Conservation (phyloP, 2,113 vertebrate species). For the Galbula dea region DNA sequence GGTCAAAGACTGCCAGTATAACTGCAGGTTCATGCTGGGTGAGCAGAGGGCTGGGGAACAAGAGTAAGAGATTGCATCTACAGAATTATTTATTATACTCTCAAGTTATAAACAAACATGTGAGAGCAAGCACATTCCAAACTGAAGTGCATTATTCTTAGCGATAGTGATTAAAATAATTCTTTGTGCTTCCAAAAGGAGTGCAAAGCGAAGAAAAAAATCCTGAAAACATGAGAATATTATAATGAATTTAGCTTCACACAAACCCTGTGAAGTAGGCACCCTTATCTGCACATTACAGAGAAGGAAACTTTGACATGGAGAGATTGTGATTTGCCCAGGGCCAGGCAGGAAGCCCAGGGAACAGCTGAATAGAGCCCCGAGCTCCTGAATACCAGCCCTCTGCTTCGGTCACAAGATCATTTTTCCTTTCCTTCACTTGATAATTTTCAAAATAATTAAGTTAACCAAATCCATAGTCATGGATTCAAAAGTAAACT, state of each 20-base stretch:
- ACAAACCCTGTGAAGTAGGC: background rate
- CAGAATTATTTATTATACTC: slow-evolving; percentile 50
- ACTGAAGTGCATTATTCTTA: background rate
- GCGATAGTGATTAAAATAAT: slow-evolving; percentile 8
- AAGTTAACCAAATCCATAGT: background rate
- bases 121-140: slow-evolving; percentile 19
- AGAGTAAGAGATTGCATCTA: slow-evolving; percentile 36
- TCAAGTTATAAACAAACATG: slow-evolving; percentile 34
- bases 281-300: slow-evolving; percentile 9
- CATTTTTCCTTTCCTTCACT: background rate
- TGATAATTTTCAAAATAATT: background rate
- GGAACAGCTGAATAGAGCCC: background rate
- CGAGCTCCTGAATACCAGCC: background rate
- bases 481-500: background rate
- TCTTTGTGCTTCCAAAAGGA: background rate
- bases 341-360: background rate
- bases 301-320: slow-evolving; percentile 29
- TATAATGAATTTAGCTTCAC: background rate
- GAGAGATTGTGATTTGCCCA: background rate
- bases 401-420: slow-evolving; percentile 6
- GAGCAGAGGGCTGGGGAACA: slow-evolving; percentile 1
- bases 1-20: background rate
- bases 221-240: background rate
- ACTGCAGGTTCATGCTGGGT: slow-evolving; percentile 29
- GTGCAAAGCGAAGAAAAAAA: background rate